phyloP scores from a whole-genome alignment of 2,888 invertebrate species.

The Heterodera filipjevi region DNA sequence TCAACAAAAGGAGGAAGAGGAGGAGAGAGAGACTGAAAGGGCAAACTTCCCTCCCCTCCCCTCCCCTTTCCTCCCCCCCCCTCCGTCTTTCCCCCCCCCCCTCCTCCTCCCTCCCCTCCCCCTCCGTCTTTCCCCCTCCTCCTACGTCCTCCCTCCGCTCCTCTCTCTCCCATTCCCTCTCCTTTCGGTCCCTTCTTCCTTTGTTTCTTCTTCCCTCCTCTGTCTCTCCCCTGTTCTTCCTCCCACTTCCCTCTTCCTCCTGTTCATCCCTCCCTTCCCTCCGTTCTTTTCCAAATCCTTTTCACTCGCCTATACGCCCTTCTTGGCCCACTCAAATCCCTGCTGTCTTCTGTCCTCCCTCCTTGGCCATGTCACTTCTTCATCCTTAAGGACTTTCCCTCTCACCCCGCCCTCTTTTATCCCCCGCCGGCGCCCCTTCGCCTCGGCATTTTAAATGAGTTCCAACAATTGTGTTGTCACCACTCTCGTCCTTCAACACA shows the following conservation, averaged over 20 bases:
- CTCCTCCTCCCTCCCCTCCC: background rate
- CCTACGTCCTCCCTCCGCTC: background rate
- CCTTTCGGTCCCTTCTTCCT: too few species aligned
- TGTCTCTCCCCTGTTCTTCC: background rate
- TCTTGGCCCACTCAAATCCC: constrained; percentile 8
- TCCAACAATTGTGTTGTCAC: background rate
- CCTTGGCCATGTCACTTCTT: background rate
- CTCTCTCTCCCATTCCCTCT: background rate
- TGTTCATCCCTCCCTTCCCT: too few species aligned
- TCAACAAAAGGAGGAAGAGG: background rate
- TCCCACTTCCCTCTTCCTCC: background rate
- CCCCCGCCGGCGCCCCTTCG: background rate
- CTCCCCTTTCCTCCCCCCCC: background rate
- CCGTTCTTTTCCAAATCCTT: too few species aligned
- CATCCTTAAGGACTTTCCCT: background rate
- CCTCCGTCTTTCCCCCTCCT: background rate
- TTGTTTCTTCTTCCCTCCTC: too few species aligned
- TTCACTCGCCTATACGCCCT: background rate
- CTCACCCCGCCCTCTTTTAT: background rate
- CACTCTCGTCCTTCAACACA: background rate
- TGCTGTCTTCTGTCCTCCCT: background rate
- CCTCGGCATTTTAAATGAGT: background rate
- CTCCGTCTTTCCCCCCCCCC: background rate
- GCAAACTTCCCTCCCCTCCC: background rate
- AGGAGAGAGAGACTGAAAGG: background rate